Evolutionary conservation across 2,797 vertebrate species (phyloP).

Genomic region (Borostomias antarcticus): DNA sequence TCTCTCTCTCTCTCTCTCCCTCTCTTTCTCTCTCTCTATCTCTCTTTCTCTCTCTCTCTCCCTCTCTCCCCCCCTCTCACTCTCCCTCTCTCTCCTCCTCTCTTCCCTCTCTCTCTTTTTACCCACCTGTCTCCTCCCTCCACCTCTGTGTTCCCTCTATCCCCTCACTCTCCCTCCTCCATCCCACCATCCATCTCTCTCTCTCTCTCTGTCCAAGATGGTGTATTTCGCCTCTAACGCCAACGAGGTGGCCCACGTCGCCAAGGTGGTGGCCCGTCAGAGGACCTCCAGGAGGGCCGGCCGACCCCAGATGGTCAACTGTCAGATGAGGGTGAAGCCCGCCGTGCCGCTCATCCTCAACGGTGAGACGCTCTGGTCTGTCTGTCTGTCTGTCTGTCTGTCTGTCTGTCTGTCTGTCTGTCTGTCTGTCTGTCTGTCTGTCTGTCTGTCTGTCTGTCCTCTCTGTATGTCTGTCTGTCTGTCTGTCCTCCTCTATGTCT

Average conservation of each 20-base stretch:
- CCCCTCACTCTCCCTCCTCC: no score
- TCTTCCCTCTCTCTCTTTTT: no score
- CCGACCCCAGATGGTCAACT: conserved; percentile 86
- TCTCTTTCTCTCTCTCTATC: no score
- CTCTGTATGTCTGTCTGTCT: no score
- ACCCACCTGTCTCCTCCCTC: no score
- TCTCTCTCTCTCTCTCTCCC: background rate
- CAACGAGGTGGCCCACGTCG: conserved; percentile 77
- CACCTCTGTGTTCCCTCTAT: no score
- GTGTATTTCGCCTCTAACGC: conserved; percentile 81
- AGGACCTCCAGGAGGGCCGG: conserved; percentile 87
- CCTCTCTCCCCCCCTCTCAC: no score
- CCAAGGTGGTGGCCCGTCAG: conserved; percentile 89
- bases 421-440: conserved; percentile 13
- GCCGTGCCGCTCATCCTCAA: conserved; percentile 79
- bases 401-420: background rate
- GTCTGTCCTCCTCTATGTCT: no score
- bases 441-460: no score
- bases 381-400: background rate
- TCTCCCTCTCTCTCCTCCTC: no score
- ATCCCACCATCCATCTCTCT: no score
- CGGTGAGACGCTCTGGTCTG: conserved; percentile 67
- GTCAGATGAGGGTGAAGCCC: conserved; percentile 91
- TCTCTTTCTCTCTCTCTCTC: no score
- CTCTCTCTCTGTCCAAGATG: conserved; percentile 48